phyloP scores from a whole-genome alignment of 1,140 invertebrate genomes.

The Lethrus apterus region DNA sequence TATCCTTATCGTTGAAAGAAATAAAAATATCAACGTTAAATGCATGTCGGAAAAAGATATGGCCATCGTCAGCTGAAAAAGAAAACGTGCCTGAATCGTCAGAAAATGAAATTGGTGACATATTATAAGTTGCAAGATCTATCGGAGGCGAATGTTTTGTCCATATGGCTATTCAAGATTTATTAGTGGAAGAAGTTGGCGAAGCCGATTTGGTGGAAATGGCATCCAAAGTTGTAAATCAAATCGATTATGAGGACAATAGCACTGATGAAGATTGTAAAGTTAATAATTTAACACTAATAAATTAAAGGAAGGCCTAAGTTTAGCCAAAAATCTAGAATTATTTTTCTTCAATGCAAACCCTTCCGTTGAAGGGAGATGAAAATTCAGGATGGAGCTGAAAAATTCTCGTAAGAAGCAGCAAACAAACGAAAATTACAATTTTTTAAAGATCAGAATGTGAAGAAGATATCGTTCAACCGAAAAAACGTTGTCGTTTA shows the following conservation, averaged over 20 bases:
- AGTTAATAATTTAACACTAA: conserved; percentile 7
- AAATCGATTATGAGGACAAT: conserved; percentile 2
- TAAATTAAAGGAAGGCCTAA: not conserved
- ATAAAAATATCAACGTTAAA: not conserved
- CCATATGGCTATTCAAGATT: conserved; percentile 3
- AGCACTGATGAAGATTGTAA: conserved; percentile 1
- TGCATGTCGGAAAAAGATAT: conserved; percentile 1
- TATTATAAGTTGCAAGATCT: not conserved
- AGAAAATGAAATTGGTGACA: too few relatives aligned
- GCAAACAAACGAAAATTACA: conserved; percentile 1
- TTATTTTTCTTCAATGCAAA: not conserved
- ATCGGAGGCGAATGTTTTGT: conserved; percentile 1
- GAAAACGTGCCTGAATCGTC: too few relatives aligned
- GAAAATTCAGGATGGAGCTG: not conserved
- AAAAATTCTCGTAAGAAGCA: not conserved
- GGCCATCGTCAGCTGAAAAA: conserved; percentile 1
- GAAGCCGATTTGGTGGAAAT: conserved; percentile 9
- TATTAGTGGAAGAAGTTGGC: conserved; percentile 8
- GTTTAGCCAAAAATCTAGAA: not conserved
- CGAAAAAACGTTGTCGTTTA: too few relatives aligned
- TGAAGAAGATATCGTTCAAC: too few relatives aligned
- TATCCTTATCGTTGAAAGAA: too few relatives aligned
- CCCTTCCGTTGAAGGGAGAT: not conserved
- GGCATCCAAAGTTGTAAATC: conserved; percentile 11
- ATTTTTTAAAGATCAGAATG: not conserved